These are phyloP conservation scores for Cyprinodon variegatus DNA, from an alignment of 2,113 vertebrate genomes.

Conservation along the genomic window DNA sequence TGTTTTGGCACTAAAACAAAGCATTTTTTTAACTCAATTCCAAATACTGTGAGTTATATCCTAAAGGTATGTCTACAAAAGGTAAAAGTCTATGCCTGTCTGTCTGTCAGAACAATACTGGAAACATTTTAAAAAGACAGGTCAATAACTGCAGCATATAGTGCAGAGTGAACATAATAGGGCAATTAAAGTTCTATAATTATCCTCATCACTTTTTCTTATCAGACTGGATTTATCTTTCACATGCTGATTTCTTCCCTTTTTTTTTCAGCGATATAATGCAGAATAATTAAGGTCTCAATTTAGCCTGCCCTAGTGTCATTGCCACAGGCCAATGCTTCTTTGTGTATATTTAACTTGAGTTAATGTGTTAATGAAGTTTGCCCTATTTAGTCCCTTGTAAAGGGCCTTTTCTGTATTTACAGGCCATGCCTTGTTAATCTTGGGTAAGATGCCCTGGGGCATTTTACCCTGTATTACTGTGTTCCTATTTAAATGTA, in stretches of 20 bases:
- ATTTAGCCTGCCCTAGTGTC: background rate
- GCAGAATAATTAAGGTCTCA: slow-evolving; percentile 1
- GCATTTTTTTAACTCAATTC: slow-evolving; percentile 37
- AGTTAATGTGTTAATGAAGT: background rate
- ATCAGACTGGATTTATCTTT: background rate
- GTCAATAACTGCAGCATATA: background rate
- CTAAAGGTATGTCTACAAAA: no score
- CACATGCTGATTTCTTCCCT: background rate
- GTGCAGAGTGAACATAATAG: background rate
- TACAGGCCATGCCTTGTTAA: background rate
- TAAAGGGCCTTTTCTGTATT: background rate
- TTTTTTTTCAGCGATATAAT: background rate
- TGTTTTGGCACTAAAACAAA: slow-evolving; percentile 39
- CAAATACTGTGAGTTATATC: background rate
- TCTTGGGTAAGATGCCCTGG: background rate
- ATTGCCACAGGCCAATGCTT: background rate
- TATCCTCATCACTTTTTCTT: background rate
- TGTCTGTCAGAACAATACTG: slow-evolving; percentile 7
- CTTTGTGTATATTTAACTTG: background rate
- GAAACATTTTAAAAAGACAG: slow-evolving; percentile 9
- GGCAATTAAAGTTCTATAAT: background rate
- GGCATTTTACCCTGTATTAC: background rate
- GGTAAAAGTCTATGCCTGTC: no score
- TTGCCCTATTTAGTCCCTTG: background rate
- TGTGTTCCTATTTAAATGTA: background rate